These are phyloP conservation scores for Numenius phaeopus DNA, from an alignment of 2,797 vertebrate species.

Conservation along the genomic window DNA sequence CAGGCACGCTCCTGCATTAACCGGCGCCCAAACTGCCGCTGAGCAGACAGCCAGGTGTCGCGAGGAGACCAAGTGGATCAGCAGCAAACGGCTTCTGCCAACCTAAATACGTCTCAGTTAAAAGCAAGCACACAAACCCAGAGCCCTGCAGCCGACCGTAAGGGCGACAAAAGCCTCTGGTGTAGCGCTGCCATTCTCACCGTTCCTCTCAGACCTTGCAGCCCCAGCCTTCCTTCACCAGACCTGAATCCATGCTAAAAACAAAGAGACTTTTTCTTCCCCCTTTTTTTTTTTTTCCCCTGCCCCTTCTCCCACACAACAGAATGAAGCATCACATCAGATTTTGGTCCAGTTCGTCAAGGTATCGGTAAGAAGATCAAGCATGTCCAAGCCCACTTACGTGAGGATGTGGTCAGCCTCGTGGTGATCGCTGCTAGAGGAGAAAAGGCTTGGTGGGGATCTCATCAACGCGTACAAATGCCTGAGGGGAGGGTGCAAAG, in stretches of 20 bases:
- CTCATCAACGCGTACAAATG: not conserved
- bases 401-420: not conserved
- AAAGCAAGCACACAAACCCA: not conserved
- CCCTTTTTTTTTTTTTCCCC: not conserved
- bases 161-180: not conserved
- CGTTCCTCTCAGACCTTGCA: not conserved
- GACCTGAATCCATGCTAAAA: not conserved
- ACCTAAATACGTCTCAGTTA: rapidly evolving
- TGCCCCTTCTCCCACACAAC: not conserved
- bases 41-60: not conserved
- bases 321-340: not conserved
- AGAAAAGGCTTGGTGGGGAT: not conserved
- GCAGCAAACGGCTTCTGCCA: not conserved
- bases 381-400: not conserved
- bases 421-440: rapidly evolving
- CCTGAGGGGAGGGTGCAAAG: not conserved
- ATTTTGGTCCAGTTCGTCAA: not conserved
- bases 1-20: rapidly evolving
- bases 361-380: not conserved
- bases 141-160: not conserved
- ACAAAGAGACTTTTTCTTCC: not conserved
- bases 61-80: not conserved
- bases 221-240: not conserved
- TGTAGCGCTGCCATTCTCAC: rapidly evolving
- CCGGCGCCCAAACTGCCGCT: rapidly evolving